phyloP scores from a whole-genome alignment of 2,888 invertebrate genomes.

The Formica aserva region DNA sequence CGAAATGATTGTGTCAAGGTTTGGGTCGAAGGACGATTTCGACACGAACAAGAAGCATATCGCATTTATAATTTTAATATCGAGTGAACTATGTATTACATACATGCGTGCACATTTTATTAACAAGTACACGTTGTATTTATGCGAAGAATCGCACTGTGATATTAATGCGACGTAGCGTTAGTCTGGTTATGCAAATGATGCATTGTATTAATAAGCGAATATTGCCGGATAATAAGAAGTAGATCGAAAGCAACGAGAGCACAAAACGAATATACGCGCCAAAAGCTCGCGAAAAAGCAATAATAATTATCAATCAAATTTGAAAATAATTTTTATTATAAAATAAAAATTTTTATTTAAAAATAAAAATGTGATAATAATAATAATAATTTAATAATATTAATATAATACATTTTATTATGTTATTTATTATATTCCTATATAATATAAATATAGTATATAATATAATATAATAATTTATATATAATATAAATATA shows the following conservation, averaged over 20 bases:
- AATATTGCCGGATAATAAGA: conserved; percentile 31
- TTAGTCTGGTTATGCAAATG: conserved; percentile 67
- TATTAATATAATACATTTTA: no score
- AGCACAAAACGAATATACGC: not conserved
- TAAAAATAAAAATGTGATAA: no score
- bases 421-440: no score
- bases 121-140: conserved; percentile 68
- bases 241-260: conserved; percentile 12
- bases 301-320: not conserved
- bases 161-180: conserved; percentile 56
- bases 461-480: no score
- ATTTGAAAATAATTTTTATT: not conserved
- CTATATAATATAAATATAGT: no score
- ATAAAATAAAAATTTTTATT: not conserved
- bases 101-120: conserved; percentile 27
- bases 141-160: conserved; percentile 71
- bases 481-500: no score
- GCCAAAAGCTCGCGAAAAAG: not conserved
- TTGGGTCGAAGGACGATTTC: not conserved
- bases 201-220: conserved; percentile 60
- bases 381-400: no score
- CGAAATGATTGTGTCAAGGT: conserved; percentile 12
- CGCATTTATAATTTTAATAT: conserved; percentile 7
- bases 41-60: not conserved
- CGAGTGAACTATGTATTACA: not conserved